These are phyloP conservation scores for Lichenostomus cassidix DNA, from an alignment of 2,113 vertebrate species.

Conservation along the genomic window DNA sequence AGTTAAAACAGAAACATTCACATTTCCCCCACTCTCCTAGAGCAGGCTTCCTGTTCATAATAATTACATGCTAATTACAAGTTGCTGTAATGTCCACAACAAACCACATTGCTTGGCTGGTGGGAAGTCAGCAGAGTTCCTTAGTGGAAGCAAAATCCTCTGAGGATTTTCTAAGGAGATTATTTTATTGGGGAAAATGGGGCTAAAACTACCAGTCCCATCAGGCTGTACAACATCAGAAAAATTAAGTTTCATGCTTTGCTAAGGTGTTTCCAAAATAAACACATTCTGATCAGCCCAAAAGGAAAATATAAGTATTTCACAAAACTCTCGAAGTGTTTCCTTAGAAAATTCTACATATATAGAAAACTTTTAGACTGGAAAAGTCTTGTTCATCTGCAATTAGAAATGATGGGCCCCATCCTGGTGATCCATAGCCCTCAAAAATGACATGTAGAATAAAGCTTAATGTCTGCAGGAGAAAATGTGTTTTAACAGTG, in stretches of 20 bases:
- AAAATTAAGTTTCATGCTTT: background rate
- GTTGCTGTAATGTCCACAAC: background rate
- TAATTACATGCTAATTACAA: conserved; percentile 15
- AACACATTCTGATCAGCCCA: background rate
- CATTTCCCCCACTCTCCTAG: background rate
- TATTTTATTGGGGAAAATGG: background rate
- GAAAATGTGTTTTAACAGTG: background rate
- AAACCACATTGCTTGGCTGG: background rate
- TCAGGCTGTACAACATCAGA: background rate
- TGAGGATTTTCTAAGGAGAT: background rate
- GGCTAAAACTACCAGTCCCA: background rate
- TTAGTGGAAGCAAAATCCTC: background rate
- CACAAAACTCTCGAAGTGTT: background rate
- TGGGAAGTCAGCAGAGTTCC: background rate
- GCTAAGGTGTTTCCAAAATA: background rate
- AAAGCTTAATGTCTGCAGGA: background rate
- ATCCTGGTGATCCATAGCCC: background rate
- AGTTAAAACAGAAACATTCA: background rate
- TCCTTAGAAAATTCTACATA: background rate
- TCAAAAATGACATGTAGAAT: background rate
- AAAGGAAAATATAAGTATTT: background rate
- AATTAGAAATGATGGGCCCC: background rate
- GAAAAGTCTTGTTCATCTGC: background rate
- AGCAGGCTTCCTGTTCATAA: background rate
- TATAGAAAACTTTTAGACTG: background rate